Evolutionary conservation across 2,888 invertebrate species (phyloP), one percentile per base, ranked within the genome.

Genomic region (Phasia obesa): DNA sequence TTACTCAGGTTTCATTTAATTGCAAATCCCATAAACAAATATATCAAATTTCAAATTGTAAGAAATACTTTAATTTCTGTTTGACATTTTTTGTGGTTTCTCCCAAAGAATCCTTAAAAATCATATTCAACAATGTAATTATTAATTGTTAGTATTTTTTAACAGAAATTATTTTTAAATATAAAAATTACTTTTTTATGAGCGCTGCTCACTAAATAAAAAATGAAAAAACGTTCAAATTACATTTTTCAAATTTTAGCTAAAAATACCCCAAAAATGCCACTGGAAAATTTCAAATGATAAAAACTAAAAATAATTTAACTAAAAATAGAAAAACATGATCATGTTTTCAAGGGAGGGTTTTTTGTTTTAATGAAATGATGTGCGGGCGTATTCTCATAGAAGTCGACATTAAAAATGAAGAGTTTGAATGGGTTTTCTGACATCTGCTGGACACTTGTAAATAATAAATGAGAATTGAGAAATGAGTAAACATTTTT

Each of bases 381-480:
- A 55, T 23, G 55, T 60, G 64, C 53, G 64, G 49, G 62, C 17
- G 69, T 62, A n/a, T 65, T 62, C 60, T 64, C 19, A 67, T 57
- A 31, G 42, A 73, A 71, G 73, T 62, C 55, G 27, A 31, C 57
- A 57, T 70, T 57, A 5, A n/a, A 44, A 51, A 49, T n/a, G 31
- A 74, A 62, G 67, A 74, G 67, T 69, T 59, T 51, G 4, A 25
- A 67, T 53, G 35, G 2, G 15, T 27, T 31, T 1, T 65, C 42
- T 23, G 67, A 79, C 83, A 83, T 83, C 75, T 83, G 83, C 79
- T 79, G 71, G 71, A 75, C 75, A 83, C 75, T 79, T 83, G 83
- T 76, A 73, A 73, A 71, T 83, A 74, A 74, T 59, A 81, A 75
- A n/a, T n/a, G n/a, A n/a, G n/a, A n/a, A n/a, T n/a, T n/a, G n/a